phyloP scores from a whole-genome alignment of 2,888 invertebrate species.

The Synanthedon andrenaeformis region DNA sequence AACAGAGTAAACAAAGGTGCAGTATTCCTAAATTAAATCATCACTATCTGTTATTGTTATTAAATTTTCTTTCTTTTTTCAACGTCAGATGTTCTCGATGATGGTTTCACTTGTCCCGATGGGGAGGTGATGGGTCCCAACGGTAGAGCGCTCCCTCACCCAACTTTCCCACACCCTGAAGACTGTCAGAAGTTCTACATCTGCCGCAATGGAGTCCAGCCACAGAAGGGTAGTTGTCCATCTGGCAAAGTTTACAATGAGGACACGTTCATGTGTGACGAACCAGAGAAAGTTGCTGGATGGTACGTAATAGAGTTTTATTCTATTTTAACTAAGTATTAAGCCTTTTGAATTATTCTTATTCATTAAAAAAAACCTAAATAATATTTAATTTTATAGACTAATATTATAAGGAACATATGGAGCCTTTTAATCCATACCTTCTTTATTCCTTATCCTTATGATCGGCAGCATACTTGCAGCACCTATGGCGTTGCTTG shows the following conservation, averaged over 20 bases:
- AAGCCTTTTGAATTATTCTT: too few species aligned
- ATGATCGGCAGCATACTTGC: too few species aligned
- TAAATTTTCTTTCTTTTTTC: too few species aligned
- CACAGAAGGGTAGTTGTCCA: constrained; percentile 81
- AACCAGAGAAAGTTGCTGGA: constrained; percentile 80
- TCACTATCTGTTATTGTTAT: too few species aligned
- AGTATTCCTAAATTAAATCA: too few species aligned
- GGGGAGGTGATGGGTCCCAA: constrained; percentile 75
- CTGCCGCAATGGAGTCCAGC: constrained; percentile 80
- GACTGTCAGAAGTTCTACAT: constrained; percentile 88
- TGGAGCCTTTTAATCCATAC: too few species aligned
- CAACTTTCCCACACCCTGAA: constrained; percentile 81
- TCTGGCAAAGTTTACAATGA: constrained; percentile 83
- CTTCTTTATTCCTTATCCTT: too few species aligned
- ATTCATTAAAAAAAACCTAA: too few species aligned
- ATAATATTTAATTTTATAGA: too few species aligned
- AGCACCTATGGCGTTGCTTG: too few species aligned
- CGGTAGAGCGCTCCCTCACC: constrained; percentile 79
- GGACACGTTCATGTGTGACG: constrained; percentile 80
- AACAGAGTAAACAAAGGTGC: too few species aligned
- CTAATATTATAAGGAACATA: too few species aligned
- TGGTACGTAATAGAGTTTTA: constrained; percentile 64
- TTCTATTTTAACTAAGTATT: background rate
- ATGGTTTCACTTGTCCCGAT: constrained; percentile 82
- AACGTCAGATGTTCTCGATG: constrained; percentile 74